Percentiles rank a stretch among this genome's conserved stretches.
These are phyloP conservation scores for Etheostoma cragini DNA, from an alignment of 2,113 vertebrate genomes.

Conservation along the genomic window DNA sequence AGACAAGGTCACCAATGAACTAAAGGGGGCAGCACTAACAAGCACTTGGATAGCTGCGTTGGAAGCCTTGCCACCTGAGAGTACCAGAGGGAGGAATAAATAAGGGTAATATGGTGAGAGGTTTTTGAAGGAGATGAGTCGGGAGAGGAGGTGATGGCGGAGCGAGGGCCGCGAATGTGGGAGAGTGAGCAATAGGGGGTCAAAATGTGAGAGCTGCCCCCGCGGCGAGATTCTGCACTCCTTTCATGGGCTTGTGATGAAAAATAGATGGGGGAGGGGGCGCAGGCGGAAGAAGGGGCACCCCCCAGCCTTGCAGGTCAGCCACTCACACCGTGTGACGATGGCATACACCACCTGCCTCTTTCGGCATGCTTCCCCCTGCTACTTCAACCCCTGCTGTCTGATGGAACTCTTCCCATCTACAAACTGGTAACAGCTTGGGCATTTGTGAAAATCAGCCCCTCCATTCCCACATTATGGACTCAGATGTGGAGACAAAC, in stretches of 20 bases:
- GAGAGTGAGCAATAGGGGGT: slow-evolving; percentile 63
- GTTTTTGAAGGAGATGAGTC: slow-evolving; percentile 35
- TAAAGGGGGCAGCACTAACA: slow-evolving; percentile 75
- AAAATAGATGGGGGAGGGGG: slow-evolving; percentile 63
- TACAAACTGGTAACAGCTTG: slow-evolving; percentile 39
- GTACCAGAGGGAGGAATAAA: slow-evolving; percentile 55
- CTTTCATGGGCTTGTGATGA: slow-evolving; percentile 61
- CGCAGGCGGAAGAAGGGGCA: neutral
- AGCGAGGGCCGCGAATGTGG: slow-evolving; percentile 8
- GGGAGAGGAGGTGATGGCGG: neutral
- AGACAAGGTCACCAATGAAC: slow-evolving; percentile 51
- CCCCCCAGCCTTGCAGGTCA: slow-evolving; percentile 51
- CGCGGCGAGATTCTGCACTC: slow-evolving; percentile 51
- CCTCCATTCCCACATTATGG: slow-evolving; percentile 13
- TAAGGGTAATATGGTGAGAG: slow-evolving; percentile 54
- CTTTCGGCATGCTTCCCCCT: neutral
- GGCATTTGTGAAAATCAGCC: slow-evolving; percentile 28
- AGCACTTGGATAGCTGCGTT: slow-evolving; percentile 51
- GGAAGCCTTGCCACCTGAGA: slow-evolving; percentile 52
- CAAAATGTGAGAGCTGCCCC: slow-evolving; percentile 65
- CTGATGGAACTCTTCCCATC: slow-evolving; percentile 58
- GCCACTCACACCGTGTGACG: slow-evolving; percentile 27
- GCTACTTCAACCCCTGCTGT: slow-evolving; percentile 23
- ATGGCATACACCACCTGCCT: slow-evolving; percentile 37
- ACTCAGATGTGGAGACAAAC: slow-evolving; percentile 4